These are phyloP conservation scores for Mythimna albipuncta DNA, from an alignment of 2,888 invertebrate genomes.

Conservation along the genomic window DNA sequence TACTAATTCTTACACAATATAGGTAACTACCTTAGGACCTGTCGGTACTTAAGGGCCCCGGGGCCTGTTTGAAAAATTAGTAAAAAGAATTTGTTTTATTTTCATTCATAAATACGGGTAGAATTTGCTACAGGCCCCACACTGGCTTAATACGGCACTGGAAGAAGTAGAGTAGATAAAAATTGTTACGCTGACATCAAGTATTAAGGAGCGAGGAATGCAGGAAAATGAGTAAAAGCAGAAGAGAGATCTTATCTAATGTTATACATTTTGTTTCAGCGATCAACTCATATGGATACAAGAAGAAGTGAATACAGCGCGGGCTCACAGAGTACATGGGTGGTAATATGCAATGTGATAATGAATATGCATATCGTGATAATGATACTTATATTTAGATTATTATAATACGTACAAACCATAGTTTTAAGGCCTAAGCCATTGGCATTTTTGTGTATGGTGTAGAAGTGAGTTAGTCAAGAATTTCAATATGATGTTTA, in stretches of 20 bases:
- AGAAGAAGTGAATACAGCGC: slow-evolving; percentile 81
- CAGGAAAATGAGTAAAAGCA: not conserved
- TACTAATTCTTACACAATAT: too few species aligned
- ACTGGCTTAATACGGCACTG: too few species aligned
- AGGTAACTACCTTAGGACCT: too few species aligned
- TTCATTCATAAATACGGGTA: too few species aligned
- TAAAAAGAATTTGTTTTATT: too few species aligned
- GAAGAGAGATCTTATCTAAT: not conserved
- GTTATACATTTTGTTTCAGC: slow-evolving; percentile 85
- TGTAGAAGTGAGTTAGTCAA: slow-evolving; percentile 25
- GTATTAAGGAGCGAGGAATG: not conserved
- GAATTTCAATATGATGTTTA: slow-evolving; percentile 7
- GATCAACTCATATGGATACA: slow-evolving; percentile 94
- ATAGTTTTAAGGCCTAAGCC: slow-evolving; percentile 40
- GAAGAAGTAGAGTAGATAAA: too few species aligned
- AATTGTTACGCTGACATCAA: too few species aligned
- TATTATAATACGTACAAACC: slow-evolving; percentile 52
- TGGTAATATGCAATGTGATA: slow-evolving; percentile 63
- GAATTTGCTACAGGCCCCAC: too few species aligned
- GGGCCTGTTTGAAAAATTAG: too few species aligned
- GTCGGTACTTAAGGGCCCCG: too few species aligned
- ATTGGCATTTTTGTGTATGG: slow-evolving; percentile 38
- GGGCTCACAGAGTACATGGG: slow-evolving; percentile 5
- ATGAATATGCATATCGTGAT: slow-evolving; percentile 65
- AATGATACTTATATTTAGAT: slow-evolving; percentile 53